Evolutionary conservation across 2,888 invertebrate genomes (phyloP).

Genomic region (Tholera decimalis): DNA sequence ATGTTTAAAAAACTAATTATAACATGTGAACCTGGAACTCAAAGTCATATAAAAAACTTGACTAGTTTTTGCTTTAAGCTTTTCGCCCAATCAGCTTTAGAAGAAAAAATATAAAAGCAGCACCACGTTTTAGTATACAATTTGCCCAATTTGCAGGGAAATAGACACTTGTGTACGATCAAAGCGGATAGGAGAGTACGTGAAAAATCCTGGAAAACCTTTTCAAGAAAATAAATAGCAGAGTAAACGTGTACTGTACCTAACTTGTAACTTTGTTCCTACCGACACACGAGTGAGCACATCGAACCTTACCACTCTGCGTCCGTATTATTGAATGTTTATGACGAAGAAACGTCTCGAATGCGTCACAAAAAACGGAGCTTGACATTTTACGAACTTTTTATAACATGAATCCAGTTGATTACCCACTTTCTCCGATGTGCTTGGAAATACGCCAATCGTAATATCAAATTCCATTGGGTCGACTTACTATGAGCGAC

Average conservation of each 20-base stretch:
- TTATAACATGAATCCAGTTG: constrained; percentile 59
- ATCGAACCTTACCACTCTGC: constrained; percentile 29
- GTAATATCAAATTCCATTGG: constrained; percentile 36
- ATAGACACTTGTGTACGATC: constrained; percentile 3
- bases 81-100: neutral
- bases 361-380: constrained; percentile 54
- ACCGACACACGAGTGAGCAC: constrained; percentile 28
- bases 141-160: constrained; percentile 2
- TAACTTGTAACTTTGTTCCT: constrained; percentile 2
- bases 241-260: neutral
- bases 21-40: neutral
- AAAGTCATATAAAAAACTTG: neutral
- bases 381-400: constrained; percentile 59
- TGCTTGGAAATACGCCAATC: constrained; percentile 56
- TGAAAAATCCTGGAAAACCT: constrained; percentile 18
- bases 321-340: constrained; percentile 57
- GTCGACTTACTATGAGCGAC: constrained; percentile 18
- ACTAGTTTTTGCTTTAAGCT: neutral
- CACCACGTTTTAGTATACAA: neutral
- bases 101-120: neutral
- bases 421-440: constrained; percentile 48
- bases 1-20: no score
- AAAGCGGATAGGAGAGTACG: constrained; percentile 6
- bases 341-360: constrained; percentile 45
- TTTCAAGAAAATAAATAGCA: constrained; percentile 20